phyloP scores from a whole-genome alignment of 2,113 vertebrate genomes.

The Xiphophorus hellerii region DNA sequence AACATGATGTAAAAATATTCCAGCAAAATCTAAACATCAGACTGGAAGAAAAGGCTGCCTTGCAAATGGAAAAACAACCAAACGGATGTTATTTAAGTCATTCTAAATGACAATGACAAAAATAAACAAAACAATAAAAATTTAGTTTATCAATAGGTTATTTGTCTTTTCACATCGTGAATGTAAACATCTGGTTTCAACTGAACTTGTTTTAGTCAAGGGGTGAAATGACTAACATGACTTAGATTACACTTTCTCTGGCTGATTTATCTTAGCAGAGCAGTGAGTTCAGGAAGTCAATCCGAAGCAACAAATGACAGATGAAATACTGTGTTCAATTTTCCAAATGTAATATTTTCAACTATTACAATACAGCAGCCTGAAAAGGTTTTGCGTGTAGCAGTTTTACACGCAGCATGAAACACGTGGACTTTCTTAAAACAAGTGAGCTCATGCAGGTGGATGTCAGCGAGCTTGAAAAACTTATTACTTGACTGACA shows the following conservation, averaged over 20 bases:
- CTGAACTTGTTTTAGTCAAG: no score
- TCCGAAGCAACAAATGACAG: conserved; percentile 44
- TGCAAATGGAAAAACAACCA: no score
- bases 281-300: conserved; percentile 44
- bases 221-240: not conserved
- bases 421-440: conserved; percentile 23
- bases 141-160: no score
- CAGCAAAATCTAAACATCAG: no score
- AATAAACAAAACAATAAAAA: no score
- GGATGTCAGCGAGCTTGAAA: conserved; percentile 6
- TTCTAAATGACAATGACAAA: no score
- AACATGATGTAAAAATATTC: no score
- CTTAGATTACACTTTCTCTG: conserved; percentile 12
- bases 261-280: conserved; percentile 49
- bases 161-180: no score
- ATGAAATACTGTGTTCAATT: conserved; percentile 39
- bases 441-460: conserved; percentile 5
- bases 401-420: conserved; percentile 35
- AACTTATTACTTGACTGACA: conserved; percentile 57
- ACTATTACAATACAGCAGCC: conserved; percentile 22
- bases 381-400: conserved; percentile 53
- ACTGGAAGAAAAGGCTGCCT: no score
- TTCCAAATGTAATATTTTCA: not conserved
- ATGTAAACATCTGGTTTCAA: no score
- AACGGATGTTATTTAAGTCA: no score